Evolutionary conservation across 2,888 invertebrate species (phyloP).

Genomic region (Hybos culiciformis): DNA sequence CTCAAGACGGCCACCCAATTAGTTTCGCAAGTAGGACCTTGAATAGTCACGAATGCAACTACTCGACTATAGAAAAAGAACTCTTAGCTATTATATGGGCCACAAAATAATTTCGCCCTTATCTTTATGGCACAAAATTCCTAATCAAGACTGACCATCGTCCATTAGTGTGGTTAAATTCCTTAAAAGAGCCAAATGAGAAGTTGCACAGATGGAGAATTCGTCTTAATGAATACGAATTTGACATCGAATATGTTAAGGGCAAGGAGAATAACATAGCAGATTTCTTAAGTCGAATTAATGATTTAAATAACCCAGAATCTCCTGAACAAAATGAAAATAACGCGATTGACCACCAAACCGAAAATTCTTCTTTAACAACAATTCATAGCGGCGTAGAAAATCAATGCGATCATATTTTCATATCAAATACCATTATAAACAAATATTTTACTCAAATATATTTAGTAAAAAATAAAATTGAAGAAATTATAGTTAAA

Average conservation of each 20-base stretch:
- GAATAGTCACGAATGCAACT: neutral
- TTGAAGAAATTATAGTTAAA: neutral
- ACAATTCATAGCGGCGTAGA: neutral
- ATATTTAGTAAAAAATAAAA: neutral
- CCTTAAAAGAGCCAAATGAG: no score
- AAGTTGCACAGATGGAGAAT: no score
- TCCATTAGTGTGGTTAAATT: no score
- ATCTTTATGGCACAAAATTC: no score
- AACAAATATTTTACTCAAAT: neutral
- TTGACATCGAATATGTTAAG: neutral
- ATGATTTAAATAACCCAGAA: neutral
- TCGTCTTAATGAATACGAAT: no score
- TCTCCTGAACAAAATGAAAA: neutral
- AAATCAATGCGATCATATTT: neutral
- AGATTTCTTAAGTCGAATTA: neutral
- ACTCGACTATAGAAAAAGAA: neutral
- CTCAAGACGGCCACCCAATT: slow-evolving; percentile 3
- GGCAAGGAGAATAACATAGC: neutral
- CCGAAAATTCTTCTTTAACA: neutral
- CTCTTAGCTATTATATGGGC: no score
- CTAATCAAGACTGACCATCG: no score
- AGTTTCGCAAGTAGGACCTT: neutral
- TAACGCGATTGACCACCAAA: neutral
- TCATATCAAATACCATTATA: neutral
- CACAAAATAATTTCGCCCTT: no score